phyloP scores from a whole-genome alignment of 2,797 vertebrate genomes.

The Semaprochilodus insignis region DNA sequence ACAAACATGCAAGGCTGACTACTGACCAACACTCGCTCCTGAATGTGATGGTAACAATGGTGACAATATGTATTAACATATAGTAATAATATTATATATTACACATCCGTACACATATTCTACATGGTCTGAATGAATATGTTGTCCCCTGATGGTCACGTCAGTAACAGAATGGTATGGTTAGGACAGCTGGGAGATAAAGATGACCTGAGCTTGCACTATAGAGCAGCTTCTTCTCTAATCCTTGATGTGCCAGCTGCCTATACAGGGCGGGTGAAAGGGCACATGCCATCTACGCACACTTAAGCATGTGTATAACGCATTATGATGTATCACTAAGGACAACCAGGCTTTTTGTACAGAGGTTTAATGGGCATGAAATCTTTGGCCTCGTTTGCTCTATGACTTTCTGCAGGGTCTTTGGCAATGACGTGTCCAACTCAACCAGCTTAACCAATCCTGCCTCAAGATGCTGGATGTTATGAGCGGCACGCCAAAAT shows the following conservation, averaged over 20 bases:
- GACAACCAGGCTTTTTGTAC: constrained; percentile 23
- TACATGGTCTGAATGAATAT: neutral
- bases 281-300: neutral
- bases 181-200: neutral
- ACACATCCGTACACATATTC: neutral
- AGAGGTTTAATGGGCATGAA: neutral
- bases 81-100: neutral
- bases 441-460: neutral
- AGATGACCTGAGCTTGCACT: constrained; percentile 27
- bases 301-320: constrained; percentile 3
- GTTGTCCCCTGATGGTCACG: neutral
- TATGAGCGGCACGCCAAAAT: neutral
- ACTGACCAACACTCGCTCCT: too few species aligned
- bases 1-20: too few species aligned
- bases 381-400: neutral
- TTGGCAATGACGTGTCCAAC: neutral
- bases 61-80: too few species aligned
- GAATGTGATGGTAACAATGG: too few species aligned
- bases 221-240: constrained; percentile 11
- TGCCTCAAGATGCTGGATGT: neutral
- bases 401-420: neutral
- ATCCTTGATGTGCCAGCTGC: constrained; percentile 33
- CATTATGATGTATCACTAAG: neutral
- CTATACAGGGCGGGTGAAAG: neutral
- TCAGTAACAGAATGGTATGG: neutral